These are phyloP conservation scores for Abrostola triplasia DNA, from an alignment of 2,888 invertebrate genomes.

Conservation along the genomic window DNA sequence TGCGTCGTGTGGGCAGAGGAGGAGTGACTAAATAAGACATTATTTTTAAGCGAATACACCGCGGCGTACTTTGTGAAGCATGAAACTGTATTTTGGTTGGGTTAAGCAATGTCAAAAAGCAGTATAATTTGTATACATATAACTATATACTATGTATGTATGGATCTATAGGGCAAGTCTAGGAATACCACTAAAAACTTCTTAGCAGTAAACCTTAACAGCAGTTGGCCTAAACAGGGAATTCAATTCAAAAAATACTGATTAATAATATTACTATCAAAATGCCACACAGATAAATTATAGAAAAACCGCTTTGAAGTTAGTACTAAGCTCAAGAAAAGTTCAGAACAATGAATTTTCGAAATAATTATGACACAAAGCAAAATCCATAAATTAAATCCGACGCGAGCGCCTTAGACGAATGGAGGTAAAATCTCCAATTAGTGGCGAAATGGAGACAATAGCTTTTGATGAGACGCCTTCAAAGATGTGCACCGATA, in stretches of 20 bases:
- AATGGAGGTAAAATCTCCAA: constrained; percentile 53
- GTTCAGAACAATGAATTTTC: constrained; percentile 30
- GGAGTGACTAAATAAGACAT: constrained; percentile 26
- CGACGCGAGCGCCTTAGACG: constrained; percentile 13
- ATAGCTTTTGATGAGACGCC: constrained; percentile 47
- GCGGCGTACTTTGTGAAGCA: too few species aligned
- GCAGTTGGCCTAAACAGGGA: too few species aligned
- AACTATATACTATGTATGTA: too few species aligned
- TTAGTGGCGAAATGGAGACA: constrained; percentile 46
- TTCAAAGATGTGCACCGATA: constrained; percentile 51
- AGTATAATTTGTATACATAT: too few species aligned
- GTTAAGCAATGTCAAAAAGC: too few species aligned
- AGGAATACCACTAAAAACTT: too few species aligned
- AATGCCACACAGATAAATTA: background rate
- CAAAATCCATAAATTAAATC: constrained; percentile 35
- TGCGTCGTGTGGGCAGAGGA: constrained; percentile 24
- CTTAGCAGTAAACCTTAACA: too few species aligned
- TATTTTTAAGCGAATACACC: background rate
- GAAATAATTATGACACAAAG: constrained; percentile 49
- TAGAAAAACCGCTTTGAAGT: constrained; percentile 1
- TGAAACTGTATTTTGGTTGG: too few species aligned
- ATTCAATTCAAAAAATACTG: too few species aligned
- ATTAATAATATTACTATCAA: background rate
- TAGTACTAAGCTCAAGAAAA: background rate
- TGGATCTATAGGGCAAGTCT: too few species aligned